A percentile compares a stretch with the other conserved stretches of the same genome.
Conservation (phyloP, 2,113 vertebrate species). For the Equus quagga region DNA sequence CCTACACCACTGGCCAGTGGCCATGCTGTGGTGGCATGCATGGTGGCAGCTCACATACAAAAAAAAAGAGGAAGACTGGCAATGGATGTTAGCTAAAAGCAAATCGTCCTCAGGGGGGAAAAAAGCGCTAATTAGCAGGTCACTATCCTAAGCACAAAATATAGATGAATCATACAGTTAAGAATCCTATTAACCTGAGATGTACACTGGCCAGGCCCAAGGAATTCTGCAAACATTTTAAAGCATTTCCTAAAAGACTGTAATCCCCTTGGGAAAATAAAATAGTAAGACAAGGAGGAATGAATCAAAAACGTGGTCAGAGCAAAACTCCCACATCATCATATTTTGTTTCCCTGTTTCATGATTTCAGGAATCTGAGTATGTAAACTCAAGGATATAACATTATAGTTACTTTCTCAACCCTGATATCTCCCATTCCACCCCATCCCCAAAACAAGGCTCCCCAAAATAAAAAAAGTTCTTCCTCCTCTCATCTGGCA, state of each 20-base stretch:
- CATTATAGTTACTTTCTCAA: constrained; percentile 23
- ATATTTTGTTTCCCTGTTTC: not conserved
- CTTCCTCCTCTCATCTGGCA: not conserved
- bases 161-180: not conserved
- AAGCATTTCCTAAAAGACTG: not conserved
- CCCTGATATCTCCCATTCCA: not conserved
- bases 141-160: constrained; percentile 1
- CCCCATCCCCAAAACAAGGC: not conserved
- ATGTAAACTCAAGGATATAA: not conserved
- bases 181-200: not conserved
- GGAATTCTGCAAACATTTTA: constrained; percentile 7
- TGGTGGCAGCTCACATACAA: too few relatives aligned
- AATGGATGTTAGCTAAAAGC: too few relatives aligned
- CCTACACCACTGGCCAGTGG: too few relatives aligned
- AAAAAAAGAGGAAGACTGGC: too few relatives aligned
- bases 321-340: not conserved
- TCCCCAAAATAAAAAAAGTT: not conserved
- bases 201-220: not conserved
- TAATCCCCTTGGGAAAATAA: constrained; percentile 14
- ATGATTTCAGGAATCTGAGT: constrained; percentile 28
- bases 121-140: not conserved
- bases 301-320: not conserved
- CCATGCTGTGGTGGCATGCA: too few relatives aligned
- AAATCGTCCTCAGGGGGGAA: too few relatives aligned
- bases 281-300: not conserved